Conservation (phyloP, 2,888 invertebrate species). For the Thymelicus acteon region DNA sequence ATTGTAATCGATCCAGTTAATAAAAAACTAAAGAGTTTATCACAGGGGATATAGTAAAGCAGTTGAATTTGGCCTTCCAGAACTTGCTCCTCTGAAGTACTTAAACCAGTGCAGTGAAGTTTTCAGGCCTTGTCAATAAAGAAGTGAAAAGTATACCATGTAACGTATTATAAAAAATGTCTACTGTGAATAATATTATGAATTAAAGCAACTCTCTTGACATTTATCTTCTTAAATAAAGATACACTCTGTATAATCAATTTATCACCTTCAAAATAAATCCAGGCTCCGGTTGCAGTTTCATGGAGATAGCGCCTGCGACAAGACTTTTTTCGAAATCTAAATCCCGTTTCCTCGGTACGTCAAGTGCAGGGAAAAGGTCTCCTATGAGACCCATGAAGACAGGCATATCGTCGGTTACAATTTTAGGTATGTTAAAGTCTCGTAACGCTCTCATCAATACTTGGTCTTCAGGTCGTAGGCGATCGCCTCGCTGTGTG, state of each 20-base stretch:
- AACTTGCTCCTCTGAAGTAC: too few species aligned
- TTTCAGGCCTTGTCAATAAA: too few species aligned
- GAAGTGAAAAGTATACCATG: too few species aligned
- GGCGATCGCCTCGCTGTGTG: conserved; percentile 93
- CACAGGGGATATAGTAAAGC: too few species aligned
- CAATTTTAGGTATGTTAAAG: conserved; percentile 98
- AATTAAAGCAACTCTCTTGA: too few species aligned
- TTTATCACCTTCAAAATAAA: conserved; percentile 90
- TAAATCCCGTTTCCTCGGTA: conserved; percentile 96
- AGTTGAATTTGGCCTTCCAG: too few species aligned
- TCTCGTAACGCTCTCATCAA: conserved; percentile 97
- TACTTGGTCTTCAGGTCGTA: conserved; percentile 97
- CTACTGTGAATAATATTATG: too few species aligned
- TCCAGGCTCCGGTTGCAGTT: conserved; percentile 95
- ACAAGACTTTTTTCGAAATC: conserved; percentile 94
- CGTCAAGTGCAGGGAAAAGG: conserved; percentile 97
- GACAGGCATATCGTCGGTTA: conserved; percentile 97
- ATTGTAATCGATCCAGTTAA: too few species aligned
- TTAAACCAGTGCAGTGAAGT: too few species aligned
- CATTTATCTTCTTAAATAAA: too few species aligned
- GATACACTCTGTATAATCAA: background rate
- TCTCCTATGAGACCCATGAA: conserved; percentile 99
- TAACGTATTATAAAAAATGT: too few species aligned
- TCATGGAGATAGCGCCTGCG: conserved; percentile 91
- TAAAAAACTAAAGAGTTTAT: too few species aligned